Evolutionary conservation across 2,888 invertebrate genomes (phyloP).

Genomic region (Rhogogaster chlorosoma): DNA sequence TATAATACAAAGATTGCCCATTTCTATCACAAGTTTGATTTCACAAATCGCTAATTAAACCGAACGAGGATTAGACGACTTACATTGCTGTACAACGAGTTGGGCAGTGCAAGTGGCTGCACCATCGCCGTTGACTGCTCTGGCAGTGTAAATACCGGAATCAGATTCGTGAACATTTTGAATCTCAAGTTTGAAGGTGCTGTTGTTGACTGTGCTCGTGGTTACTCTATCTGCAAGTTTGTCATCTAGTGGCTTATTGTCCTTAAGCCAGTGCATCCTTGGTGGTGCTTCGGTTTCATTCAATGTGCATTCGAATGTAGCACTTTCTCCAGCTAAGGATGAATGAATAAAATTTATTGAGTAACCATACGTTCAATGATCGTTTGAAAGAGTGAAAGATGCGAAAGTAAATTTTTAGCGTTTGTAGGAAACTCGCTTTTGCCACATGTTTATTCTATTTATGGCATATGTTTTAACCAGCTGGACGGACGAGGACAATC

Average conservation of each 20-base stretch:
- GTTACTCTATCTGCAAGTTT: slow-evolving; percentile 87
- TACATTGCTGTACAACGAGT: slow-evolving; percentile 91
- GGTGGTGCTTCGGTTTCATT: slow-evolving; percentile 80
- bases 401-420: slow-evolving; percentile 15
- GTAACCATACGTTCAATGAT: too few species aligned
- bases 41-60: neutral
- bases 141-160: slow-evolving; percentile 93
- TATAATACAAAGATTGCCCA: neutral
- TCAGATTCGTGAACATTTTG: slow-evolving; percentile 88
- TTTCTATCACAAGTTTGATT: neutral
- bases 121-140: slow-evolving; percentile 90
- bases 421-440: neutral
- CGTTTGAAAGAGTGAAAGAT: neutral
- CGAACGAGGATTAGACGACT: slow-evolving; percentile 74
- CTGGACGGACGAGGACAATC: neutral
- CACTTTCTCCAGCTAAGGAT: slow-evolving; percentile 88
- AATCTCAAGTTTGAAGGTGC: slow-evolving; percentile 85
- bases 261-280: slow-evolving; percentile 90
- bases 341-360: slow-evolving; percentile 24
- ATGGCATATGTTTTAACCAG: slow-evolving; percentile 4
- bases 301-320: slow-evolving; percentile 89
- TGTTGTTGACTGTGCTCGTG: slow-evolving; percentile 81
- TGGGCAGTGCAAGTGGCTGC: slow-evolving; percentile 92
- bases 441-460: neutral
- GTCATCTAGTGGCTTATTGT: slow-evolving; percentile 90